Base-by-base conservation (phyloP, 2,113 vertebrate species). In the Leptosomus discolor region DNA sequence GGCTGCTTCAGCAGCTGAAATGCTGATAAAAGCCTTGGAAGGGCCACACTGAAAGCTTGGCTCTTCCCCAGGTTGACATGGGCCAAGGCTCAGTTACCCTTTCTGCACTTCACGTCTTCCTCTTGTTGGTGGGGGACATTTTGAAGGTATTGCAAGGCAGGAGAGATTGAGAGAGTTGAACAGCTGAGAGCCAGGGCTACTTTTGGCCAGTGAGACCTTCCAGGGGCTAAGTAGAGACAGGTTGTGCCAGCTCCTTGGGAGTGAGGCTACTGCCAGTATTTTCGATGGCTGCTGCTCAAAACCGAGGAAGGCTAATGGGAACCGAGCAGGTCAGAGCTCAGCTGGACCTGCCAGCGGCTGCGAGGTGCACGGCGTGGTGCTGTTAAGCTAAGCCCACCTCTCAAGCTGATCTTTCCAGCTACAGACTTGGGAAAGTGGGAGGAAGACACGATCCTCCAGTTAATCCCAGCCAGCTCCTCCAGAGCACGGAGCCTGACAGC, bases 381-480 rank as follows among this genome's bases (percentile, higher is more conserved):
- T 36, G 46, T 51, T 75, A 45, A 68, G 15, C 26, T 1, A 2
- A 75, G 18, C 50, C 37, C 15, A 34, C 11, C 34, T n/a, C 12
- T 81, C 1, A 1, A 75, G 36, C 30, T 8, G 9, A 41, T 76
- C 12, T 76, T 88, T 54, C 32, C 56, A 67, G 60, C 12, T 2
- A 0, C 57, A 58, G 14, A 6, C 14, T 37, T 82, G 41, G 13
- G 45, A 80, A 9, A 80, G 20, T 0, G 0, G 27, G 23, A n/a
- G 5, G 36, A 94, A 74, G 86, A 5, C 0, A 1, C 30, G 13
- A 91, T 94, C 36, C 41, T 54, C 19, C 0, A 0, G 1, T 88
- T 81, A 88, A 82, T 93, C 70, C 39, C 45, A 87, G 43, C 73
- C 77, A 78, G 48, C n/a, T 69, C 2, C 56, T 65, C 89, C 7